Evolutionary conservation across 2,888 invertebrate species (phyloP).

Genomic region (Plagodis pulveraria): DNA sequence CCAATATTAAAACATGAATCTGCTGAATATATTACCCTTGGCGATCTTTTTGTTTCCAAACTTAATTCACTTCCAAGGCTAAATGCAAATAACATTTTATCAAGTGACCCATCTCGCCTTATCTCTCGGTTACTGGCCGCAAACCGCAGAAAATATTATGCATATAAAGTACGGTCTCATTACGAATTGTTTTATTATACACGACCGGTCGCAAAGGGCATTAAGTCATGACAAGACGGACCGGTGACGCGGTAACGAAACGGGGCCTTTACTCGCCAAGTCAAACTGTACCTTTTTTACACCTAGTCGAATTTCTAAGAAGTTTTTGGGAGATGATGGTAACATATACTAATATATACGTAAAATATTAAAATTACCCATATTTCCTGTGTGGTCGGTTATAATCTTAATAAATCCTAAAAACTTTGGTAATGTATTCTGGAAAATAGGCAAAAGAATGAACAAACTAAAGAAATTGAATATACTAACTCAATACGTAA

Average conservation of each 20-base stretch:
- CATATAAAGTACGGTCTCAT: constrained; percentile 30
- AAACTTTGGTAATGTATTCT: too few relatives aligned
- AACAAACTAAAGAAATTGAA: too few relatives aligned
- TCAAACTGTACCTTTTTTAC: constrained; percentile 23
- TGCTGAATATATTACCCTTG: constrained; percentile 18
- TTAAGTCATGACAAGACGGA: constrained; percentile 1
- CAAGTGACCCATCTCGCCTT: constrained; percentile 29
- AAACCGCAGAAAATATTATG: constrained; percentile 30
- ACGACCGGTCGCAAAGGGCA: constrained; percentile 16
- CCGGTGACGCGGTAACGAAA: constrained; percentile 6
- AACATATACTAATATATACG: constrained; percentile 8
- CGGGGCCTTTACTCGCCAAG: constrained; percentile 14
- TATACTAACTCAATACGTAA: too few relatives aligned
- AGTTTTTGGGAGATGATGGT: constrained; percentile 6
- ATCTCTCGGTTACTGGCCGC: constrained; percentile 30
- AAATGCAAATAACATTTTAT: constrained; percentile 31
- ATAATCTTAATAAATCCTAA: too few relatives aligned
- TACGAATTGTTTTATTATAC: constrained; percentile 32
- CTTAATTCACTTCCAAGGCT: constrained; percentile 28
- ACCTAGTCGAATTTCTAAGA: constrained; percentile 15
- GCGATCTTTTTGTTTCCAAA: constrained; percentile 25
- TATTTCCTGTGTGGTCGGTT: too few relatives aligned
- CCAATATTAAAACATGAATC: constrained; percentile 24
- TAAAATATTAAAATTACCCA: constrained; percentile 1
- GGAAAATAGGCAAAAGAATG: too few relatives aligned